Evolutionary conservation across 2,888 invertebrate species (phyloP), one percentile per base, ranked within the genome.

Genomic region (Dorcus parallelipipedus): DNA sequence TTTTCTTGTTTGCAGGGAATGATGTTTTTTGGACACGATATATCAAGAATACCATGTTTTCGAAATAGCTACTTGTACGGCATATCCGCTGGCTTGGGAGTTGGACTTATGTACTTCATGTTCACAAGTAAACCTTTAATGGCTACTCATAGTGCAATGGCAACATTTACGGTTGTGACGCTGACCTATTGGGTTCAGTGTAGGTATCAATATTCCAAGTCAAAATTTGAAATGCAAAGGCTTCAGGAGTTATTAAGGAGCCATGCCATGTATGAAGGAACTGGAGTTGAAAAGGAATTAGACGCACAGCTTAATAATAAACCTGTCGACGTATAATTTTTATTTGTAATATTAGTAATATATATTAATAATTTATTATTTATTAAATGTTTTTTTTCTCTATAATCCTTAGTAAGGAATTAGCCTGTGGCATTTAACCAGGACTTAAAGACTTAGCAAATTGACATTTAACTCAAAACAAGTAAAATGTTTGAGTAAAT

Each of bases 11-110:
- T 79, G 54, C 76, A 87, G 86, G 79, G 83, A 38, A 64, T 88
- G 5, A 73, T 82, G 9, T 66, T 91, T 51, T 90, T 90, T 75
- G 91, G 91, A 8, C 81, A 86, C 66, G 88, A 91, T 76, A 73
- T 91, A 20, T 79, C 87, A 0, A 83, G 88, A 78, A 88, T 93
- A 59, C 91, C 91, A 0, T 93, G 93, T 76, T 92, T 91, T 74
- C 83, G 90, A 61, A 86, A 85, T 69, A 90, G 90, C 73, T 88
- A 89, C 70, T 73, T 93, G 0, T 88, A 88, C 76, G 91, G 92
- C 8, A 84, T 91, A 52, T 77, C 83, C 52, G 82, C 88, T 47
- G 92, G 92, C 50, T 69, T 92, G 23, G 86, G 82, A 3, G 74
- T 80, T 60, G 92, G 91, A 9, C 70, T 91, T 56, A 78, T 81